Base-by-base conservation (phyloP, 2,113 vertebrate genomes). In the Anarrhichthys ocellatus region DNA sequence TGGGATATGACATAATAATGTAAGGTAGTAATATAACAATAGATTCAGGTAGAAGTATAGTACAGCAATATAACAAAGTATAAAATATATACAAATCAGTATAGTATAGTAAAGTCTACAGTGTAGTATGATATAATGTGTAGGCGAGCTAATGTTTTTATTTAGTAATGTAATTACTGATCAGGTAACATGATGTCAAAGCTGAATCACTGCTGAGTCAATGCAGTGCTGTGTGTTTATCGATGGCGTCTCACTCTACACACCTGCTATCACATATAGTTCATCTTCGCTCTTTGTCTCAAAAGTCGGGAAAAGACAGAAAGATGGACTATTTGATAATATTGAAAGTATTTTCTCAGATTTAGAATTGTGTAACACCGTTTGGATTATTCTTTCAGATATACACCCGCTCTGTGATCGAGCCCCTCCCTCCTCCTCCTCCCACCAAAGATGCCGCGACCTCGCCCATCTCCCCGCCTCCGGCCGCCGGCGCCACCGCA, bases 361-460 rank as follows among this genome's bases (percentile, higher is more conserved):
- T 32, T 48, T 29, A 13, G 20, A n/a, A 13, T 40, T n/a, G 40
- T 17, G 9, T 18, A 5, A 67, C 24, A 29, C 5, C 1, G 58
- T 54, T 44, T 20, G 3, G 48, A 13, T 1, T 58, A 5, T 58
- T 61, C 56, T 61, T 81, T 73, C 85, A 99, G 98, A 98, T 99
- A 52, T 99, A 99, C 86, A 99, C 98, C 4, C 96, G 97, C 61
- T 99, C 98, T 0, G 97, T 99, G 86, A 97, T 99, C 32, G 97
- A 99, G 2, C 97, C 97, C 10, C 90, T 98, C 83, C 96, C 96
- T 56, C 90, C 93, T 4, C 92, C 96, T 48, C 93, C 96, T 48
- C 94, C 96, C 2, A 97, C 96, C 91, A 97, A 96, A 93, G 97
- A 99, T n/a, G 96, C 89, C 22, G 96, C 97, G 4, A 97, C 97